phyloP scores from a whole-genome alignment of 2,888 invertebrate species.

The Cephus pulcher region DNA sequence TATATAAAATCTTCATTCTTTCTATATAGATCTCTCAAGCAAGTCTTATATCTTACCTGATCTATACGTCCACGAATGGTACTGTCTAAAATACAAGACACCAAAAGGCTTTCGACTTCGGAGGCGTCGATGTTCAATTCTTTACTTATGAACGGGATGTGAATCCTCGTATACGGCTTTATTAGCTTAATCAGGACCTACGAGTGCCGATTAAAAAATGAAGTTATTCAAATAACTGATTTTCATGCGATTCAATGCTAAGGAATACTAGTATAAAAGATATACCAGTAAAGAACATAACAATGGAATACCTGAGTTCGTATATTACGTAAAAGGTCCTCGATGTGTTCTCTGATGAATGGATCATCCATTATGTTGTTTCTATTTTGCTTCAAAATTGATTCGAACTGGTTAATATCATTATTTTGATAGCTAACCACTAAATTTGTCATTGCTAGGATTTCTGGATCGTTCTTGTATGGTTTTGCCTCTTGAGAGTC shows the following conservation, averaged over 20 bases:
- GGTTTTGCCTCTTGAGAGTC: slow-evolving; percentile 99
- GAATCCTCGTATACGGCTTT: slow-evolving; percentile 97
- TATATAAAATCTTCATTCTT: background rate
- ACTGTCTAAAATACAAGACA: slow-evolving; percentile 97
- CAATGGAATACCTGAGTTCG: slow-evolving; percentile 72
- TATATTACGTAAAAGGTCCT: slow-evolving; percentile 95
- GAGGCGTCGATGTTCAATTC: slow-evolving; percentile 92
- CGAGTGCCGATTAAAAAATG: slow-evolving; percentile 16
- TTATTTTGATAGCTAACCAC: slow-evolving; percentile 98
- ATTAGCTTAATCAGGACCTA: slow-evolving; percentile 97
- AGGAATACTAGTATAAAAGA: background rate
- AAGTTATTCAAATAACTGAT: background rate
- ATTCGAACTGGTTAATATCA: slow-evolving; percentile 98
- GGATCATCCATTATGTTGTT: slow-evolving; percentile 99
- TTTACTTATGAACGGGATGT: slow-evolving; percentile 97
- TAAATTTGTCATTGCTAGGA: slow-evolving; percentile 98
- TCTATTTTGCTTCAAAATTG: slow-evolving; percentile 92
- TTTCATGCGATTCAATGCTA: background rate
- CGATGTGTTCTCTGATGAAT: slow-evolving; percentile 98
- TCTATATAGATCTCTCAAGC: background rate
- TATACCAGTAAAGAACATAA: background rate
- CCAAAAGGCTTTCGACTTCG: slow-evolving; percentile 96
- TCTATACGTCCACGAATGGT: slow-evolving; percentile 89
- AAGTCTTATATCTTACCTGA: slow-evolving; percentile 72
- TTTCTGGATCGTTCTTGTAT: slow-evolving; percentile 99